Evolutionary conservation across 2,113 vertebrate species (phyloP).

Genomic region (Dromaius novaehollandiae): DNA sequence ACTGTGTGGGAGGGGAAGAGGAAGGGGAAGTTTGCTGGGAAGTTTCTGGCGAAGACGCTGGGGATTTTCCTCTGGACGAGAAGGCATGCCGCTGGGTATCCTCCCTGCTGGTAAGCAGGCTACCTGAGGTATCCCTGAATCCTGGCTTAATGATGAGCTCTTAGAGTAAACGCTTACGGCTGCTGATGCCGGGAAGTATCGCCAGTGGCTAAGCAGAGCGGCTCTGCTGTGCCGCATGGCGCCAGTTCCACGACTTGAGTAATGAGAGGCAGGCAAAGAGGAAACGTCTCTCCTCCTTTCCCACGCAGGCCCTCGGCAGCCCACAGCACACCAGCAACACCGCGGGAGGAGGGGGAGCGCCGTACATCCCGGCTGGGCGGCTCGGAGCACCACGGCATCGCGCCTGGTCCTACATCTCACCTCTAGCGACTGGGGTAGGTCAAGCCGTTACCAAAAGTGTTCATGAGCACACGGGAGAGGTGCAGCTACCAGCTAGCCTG

Average conservation of each 20-base stretch:
- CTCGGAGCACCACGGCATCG: accelerated
- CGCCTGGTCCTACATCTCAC: not conserved
- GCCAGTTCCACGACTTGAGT: not conserved
- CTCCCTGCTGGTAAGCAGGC: not conserved
- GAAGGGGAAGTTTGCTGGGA: not conserved
- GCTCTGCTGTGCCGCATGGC: not conserved
- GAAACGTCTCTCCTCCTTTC: not conserved
- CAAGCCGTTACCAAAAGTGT: not conserved
- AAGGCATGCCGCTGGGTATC: accelerated
- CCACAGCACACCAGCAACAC: accelerated
- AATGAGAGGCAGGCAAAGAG: not conserved
- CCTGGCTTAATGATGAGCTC: accelerated
- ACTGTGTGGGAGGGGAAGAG: not conserved
- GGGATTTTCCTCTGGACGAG: not conserved
- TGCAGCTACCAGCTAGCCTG: not conserved
- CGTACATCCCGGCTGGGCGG: accelerated
- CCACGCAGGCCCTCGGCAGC: not conserved
- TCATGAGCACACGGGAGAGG: not conserved
- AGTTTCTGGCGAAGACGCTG: not conserved
- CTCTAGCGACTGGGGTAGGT: not conserved
- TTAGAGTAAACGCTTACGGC: accelerated
- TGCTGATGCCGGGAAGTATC: not conserved
- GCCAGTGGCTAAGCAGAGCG: not conserved
- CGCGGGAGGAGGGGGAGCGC: not conserved
- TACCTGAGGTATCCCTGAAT: not conserved